Evolutionary conservation across 37 sponge, comb jelly and placozoan species (phyloP).

Genomic region (Ephydatia muelleri): DNA sequence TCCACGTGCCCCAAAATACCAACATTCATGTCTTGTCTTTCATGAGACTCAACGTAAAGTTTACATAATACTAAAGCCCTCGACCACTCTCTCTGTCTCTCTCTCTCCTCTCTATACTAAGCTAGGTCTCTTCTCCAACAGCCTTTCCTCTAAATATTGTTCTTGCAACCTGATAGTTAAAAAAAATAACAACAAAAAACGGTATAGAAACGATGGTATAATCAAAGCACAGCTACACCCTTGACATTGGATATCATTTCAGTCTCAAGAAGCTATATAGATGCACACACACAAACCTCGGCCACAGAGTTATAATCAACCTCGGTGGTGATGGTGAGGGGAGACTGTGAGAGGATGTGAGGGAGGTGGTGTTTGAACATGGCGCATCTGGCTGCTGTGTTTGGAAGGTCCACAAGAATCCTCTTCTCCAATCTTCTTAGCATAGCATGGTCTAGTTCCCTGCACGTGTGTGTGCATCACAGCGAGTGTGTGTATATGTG

Average conservation of each 20-base stretch:
- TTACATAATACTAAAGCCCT: no score
- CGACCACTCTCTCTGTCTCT: no score
- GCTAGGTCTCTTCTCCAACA: no score
- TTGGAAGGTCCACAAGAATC: constrained; percentile 96
- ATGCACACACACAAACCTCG: constrained; percentile 26
- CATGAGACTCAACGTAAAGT: no score
- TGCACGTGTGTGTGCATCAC: constrained; percentile 4
- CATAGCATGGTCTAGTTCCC: constrained; percentile 98
- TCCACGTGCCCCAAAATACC: no score
- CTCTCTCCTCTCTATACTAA: no score
- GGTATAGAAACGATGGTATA: no score
- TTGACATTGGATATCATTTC: background rate
- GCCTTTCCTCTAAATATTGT: no score
- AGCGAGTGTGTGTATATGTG: background rate
- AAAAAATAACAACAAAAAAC: no score
- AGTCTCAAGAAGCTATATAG: background rate
- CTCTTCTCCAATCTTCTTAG: constrained; percentile 96
- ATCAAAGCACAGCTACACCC: no score
- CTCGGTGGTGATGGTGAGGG: constrained; percentile 67
- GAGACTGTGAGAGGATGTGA: constrained; percentile 53
- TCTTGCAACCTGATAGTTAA: no score
- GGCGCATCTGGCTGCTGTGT: constrained; percentile 62
- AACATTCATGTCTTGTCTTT: no score
- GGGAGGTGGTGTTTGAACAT: constrained; percentile 94
- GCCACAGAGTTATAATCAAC: constrained; percentile 89